phyloP scores from a whole-genome alignment of 2,113 vertebrate species.

The Ascaphus truei region DNA sequence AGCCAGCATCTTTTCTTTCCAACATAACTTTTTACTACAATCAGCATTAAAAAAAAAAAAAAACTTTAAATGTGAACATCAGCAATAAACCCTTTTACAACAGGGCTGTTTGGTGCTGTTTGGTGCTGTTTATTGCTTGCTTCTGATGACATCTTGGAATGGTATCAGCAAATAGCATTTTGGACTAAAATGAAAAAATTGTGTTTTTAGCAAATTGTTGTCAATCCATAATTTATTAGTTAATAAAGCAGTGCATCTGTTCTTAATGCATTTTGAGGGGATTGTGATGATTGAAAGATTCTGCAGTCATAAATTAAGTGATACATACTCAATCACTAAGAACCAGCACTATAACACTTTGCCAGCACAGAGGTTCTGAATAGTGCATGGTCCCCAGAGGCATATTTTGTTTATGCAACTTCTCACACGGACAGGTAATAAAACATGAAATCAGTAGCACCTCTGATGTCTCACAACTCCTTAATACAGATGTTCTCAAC shows the following conservation, averaged over 20 bases:
- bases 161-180: constrained; percentile 2
- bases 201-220: constrained; percentile 13
- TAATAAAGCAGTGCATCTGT: constrained; percentile 25
- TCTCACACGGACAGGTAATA: constrained; percentile 11
- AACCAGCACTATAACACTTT: not conserved
- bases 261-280: not conserved
- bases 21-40: constrained; percentile 31
- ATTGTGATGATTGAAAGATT: constrained; percentile 8
- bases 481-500: not conserved
- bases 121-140: not conserved
- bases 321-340: not conserved
- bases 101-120: constrained; percentile 11
- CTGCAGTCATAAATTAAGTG: constrained; percentile 6
- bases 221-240: constrained; percentile 20
- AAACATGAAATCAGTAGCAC: not conserved
- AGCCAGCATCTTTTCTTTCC: not conserved
- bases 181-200: constrained; percentile 20
- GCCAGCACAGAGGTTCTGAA: not conserved
- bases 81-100: constrained; percentile 30
- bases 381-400: not conserved
- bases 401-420: not conserved
- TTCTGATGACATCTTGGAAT: constrained; percentile 7
- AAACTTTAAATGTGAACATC: constrained; percentile 27
- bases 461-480: not conserved
- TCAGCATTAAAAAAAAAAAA: constrained; percentile 27